Conservation (phyloP, 2,888 invertebrate genomes). For the Eupithecia pulchellata region DNA sequence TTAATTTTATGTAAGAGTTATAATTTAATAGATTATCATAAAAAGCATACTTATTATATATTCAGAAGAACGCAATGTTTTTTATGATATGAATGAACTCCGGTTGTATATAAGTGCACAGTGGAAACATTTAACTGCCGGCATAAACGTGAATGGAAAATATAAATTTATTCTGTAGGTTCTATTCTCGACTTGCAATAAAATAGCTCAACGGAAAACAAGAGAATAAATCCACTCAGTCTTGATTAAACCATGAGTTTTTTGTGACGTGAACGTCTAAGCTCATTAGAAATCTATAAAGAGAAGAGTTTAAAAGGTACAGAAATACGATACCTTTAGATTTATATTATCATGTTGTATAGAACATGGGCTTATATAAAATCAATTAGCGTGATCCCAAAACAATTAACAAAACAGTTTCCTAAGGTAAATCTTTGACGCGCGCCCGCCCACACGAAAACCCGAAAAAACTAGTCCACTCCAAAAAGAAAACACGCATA, state of each 20-base stretch:
- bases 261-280: slow-evolving; percentile 1
- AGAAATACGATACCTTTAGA: slow-evolving; percentile 3
- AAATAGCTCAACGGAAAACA: slow-evolving; percentile 8
- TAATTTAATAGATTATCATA: neutral
- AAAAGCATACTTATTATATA: no score
- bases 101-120: slow-evolving; percentile 29
- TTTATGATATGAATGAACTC: slow-evolving; percentile 53
- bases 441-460: slow-evolving; percentile 80
- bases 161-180: slow-evolving; percentile 21
- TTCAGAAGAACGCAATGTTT: neutral
- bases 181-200: slow-evolving; percentile 14
- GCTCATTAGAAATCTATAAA: slow-evolving; percentile 19
- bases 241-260: slow-evolving; percentile 20
- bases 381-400: slow-evolving; percentile 66
- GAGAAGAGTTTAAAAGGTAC: slow-evolving; percentile 13
- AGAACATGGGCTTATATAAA: slow-evolving; percentile 48
- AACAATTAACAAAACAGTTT: slow-evolving; percentile 79
- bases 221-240: slow-evolving; percentile 11
- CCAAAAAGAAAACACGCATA: slow-evolving; percentile 51
- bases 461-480: slow-evolving; percentile 69
- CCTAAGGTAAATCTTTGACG: slow-evolving; percentile 72
- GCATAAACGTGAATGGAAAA: slow-evolving; percentile 28
- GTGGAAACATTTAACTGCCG: slow-evolving; percentile 28
- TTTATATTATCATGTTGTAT: slow-evolving; percentile 5
- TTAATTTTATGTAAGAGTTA: neutral